Conservation (phyloP, 1,140 invertebrate genomes). For the Halyomorpha halys region DNA sequence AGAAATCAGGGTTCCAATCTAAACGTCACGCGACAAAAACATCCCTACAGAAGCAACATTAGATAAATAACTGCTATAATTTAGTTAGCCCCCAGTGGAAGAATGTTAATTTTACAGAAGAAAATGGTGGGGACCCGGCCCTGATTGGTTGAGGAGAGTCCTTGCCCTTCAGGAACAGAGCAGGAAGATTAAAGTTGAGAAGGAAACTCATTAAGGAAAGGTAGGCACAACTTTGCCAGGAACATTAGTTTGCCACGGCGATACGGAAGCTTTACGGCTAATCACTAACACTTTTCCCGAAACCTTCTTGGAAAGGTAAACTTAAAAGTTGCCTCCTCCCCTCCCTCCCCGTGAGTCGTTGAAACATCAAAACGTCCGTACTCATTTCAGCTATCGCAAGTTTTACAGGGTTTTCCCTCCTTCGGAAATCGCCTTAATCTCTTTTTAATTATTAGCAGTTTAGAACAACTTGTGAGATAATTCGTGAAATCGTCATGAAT, state of each 20-base stretch:
- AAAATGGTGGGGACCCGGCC: background rate
- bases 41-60: background rate
- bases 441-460: too few relatives aligned
- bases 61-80: constrained; percentile 12
- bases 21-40: constrained; percentile 8
- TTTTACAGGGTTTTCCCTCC: too few relatives aligned
- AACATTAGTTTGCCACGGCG: constrained; percentile 1
- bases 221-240: background rate
- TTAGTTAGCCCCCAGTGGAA: constrained; percentile 5
- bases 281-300: too few relatives aligned
- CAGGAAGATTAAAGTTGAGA: constrained; percentile 4
- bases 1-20: constrained; percentile 2
- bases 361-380: too few relatives aligned
- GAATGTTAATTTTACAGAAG: constrained; percentile 11
- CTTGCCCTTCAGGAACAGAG: constrained; percentile 1
- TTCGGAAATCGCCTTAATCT: too few relatives aligned
- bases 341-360: too few relatives aligned
- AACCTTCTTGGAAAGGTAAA: too few relatives aligned
- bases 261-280: too few relatives aligned
- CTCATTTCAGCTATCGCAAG: too few relatives aligned
- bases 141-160: background rate
- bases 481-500: too few relatives aligned
- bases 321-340: too few relatives aligned
- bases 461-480: too few relatives aligned
- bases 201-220: constrained; percentile 10